phyloP scores from a whole-genome alignment of 2,888 invertebrate genomes.

The Spialia ferax region DNA sequence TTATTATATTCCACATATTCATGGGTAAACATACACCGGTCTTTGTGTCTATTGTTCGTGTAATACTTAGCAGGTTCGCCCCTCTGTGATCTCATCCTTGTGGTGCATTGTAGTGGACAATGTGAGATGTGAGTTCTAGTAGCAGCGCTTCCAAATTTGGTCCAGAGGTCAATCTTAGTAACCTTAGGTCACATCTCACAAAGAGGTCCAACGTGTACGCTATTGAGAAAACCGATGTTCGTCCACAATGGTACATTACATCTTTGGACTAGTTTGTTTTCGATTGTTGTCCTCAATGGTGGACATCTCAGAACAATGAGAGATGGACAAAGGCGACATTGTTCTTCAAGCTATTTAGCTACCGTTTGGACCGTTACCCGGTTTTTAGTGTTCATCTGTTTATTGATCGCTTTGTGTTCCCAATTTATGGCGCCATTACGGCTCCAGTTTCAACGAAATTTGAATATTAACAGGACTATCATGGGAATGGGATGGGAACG shows the following conservation, averaged over 20 bases:
- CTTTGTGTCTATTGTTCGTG: slow-evolving; percentile 79
- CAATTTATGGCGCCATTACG: slow-evolving; percentile 75
- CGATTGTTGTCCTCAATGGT: slow-evolving; percentile 45
- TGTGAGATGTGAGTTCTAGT: slow-evolving; percentile 58
- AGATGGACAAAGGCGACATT: slow-evolving; percentile 64
- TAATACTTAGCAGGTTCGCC: slow-evolving; percentile 84
- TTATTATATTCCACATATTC: slow-evolving; percentile 78
- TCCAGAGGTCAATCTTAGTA: slow-evolving; percentile 73
- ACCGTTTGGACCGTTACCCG: slow-evolving; percentile 79
- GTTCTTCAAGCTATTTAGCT: slow-evolving; percentile 79
- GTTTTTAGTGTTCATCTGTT: slow-evolving; percentile 76
- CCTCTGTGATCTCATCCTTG: slow-evolving; percentile 76
- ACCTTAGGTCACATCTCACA: slow-evolving; percentile 78
- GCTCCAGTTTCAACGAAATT: slow-evolving; percentile 64
- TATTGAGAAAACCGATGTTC: slow-evolving; percentile 61
- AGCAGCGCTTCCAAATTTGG: slow-evolving; percentile 64
- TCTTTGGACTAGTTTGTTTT: slow-evolving; percentile 48
- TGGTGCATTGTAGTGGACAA: slow-evolving; percentile 68
- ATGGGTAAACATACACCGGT: slow-evolving; percentile 85
- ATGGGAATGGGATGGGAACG: slow-evolving; percentile 83
- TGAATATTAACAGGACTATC: slow-evolving; percentile 69
- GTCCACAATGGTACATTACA: slow-evolving; percentile 50
- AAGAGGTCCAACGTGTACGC: slow-evolving; percentile 73
- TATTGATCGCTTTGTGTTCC: slow-evolving; percentile 77
- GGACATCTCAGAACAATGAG: slow-evolving; percentile 69